phyloP scores from a whole-genome alignment of 2,113 vertebrate genomes.

The Synchiropus splendidus region DNA sequence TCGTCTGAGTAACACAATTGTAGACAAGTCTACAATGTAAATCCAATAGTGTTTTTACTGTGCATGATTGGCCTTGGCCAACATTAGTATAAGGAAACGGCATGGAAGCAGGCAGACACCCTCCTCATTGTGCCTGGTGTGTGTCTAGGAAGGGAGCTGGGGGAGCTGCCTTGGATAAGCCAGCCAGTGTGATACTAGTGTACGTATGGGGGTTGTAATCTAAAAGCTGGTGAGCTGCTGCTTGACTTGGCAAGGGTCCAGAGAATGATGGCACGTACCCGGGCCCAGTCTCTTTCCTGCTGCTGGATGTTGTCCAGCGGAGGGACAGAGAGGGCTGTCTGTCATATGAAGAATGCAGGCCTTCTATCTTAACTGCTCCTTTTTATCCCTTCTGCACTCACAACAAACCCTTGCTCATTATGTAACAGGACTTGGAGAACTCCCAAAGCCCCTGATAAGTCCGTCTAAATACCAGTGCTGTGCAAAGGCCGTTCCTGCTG shows the following conservation, averaged over 20 bases:
- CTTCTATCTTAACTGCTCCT: slow-evolving; percentile 34
- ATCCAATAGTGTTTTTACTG: no score
- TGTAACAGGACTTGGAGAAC: slow-evolving; percentile 30
- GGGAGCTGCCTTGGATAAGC: slow-evolving; percentile 40
- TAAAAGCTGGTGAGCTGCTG: slow-evolving; percentile 31
- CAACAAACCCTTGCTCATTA: slow-evolving; percentile 26
- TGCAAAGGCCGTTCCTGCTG: background rate
- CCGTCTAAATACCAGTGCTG: slow-evolving; percentile 28
- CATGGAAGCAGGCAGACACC: no score
- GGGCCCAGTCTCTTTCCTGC: slow-evolving; percentile 30
- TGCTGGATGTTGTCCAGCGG: slow-evolving; percentile 40
- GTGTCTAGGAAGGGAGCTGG: slow-evolving; percentile 28
- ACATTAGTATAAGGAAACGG: no score
- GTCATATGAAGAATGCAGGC: slow-evolving; percentile 21
- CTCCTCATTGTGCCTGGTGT: slow-evolving; percentile 15
- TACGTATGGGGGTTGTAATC: slow-evolving; percentile 13
- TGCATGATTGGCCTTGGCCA: no score
- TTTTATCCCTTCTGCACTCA: slow-evolving; percentile 21
- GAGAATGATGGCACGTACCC: no score
- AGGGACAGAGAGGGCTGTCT: slow-evolving; percentile 26
- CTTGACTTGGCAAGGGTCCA: slow-evolving; percentile 57
- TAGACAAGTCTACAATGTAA: no score
- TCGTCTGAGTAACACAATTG: no score
- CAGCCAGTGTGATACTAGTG: slow-evolving; percentile 22
- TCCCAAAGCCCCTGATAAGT: slow-evolving; percentile 20